Base-by-base conservation (phyloP, 2,797 vertebrate species). In the Anniella stebbinsi region DNA sequence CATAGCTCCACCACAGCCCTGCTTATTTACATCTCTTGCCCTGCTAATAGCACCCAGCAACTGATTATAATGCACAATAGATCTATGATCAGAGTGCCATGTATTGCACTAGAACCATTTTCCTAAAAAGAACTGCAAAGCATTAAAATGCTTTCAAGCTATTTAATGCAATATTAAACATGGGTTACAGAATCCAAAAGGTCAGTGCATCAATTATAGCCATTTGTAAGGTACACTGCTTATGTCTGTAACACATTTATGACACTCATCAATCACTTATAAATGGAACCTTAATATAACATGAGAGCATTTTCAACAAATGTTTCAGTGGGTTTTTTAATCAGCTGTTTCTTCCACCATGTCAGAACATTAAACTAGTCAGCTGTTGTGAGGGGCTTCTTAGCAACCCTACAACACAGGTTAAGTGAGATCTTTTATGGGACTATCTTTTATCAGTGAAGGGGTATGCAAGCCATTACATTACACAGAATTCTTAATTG, bases 221-320 rank as follows among this genome's bases (percentile, higher is more conserved):
- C 60, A 77, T 87, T 90, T 70, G 60, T 45, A 83, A 87, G 57
- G 76, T 36, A 77, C 41, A 57, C 80, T 69, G 48, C 54, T 83
- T 63, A 57, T 70, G 72, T 54, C 72, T 77, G 60, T 69, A 77
- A 57, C 72, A 83, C 89, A 70, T 54, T 87, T 60, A 87, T 83
- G 41, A 69, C 72, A 83, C 76, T 41, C 78, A 90, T 90, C 89
- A 87, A 87, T 90, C 80, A 87, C 66, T 66, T 90, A 87, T 87
- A 90, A 90, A 90, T 87, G 89, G 89, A 90, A 67, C 25, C 78
- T 69, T 81, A 90, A 82, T 83, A 87, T 77, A 90, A 90, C 86
- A 83, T 54, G 80, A 70, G 80, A 77, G 63, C 48, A 70, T 87
- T 36, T 87, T 81, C 38, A 90, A 87, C 90, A 88, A 85, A 88